These are phyloP conservation scores for Muschampia plurimacula DNA, from an alignment of 2,888 invertebrate species.

Conservation along the genomic window DNA sequence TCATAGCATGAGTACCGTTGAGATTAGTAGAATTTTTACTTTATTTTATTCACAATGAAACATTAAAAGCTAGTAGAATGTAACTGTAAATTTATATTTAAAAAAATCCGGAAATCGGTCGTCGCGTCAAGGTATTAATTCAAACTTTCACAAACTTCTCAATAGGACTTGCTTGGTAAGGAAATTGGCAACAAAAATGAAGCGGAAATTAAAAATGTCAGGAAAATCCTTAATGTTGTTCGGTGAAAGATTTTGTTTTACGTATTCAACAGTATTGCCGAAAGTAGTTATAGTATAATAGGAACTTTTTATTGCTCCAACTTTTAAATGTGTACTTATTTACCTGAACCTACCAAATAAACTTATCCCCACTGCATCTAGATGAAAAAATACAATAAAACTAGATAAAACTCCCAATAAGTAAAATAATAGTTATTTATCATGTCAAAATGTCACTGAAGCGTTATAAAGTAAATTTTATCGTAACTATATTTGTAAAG, in stretches of 20 bases:
- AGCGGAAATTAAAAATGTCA: slow-evolving; percentile 4
- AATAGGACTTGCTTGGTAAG: slow-evolving; percentile 4
- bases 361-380: too few relatives aligned
- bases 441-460: too few relatives aligned
- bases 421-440: too few relatives aligned
- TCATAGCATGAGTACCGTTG: too few relatives aligned
- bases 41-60: not conserved
- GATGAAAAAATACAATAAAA: too few relatives aligned
- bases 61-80: not conserved
- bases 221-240: not conserved
- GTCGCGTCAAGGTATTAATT: not conserved
- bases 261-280: not conserved
- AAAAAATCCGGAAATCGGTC: not conserved
- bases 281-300: too few relatives aligned
- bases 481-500: too few relatives aligned
- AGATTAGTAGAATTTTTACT: not conserved
- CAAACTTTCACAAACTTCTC: not conserved
- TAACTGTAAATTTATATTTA: not conserved
- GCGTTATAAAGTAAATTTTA: too few relatives aligned
- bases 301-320: not conserved
- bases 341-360: not conserved
- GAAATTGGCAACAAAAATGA: slow-evolving; percentile 1
- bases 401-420: too few relatives aligned
- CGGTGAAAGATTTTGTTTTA: not conserved
- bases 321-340: not conserved